phyloP scores from a whole-genome alignment of 2,113 vertebrate species.

The Anhinga rufa region DNA sequence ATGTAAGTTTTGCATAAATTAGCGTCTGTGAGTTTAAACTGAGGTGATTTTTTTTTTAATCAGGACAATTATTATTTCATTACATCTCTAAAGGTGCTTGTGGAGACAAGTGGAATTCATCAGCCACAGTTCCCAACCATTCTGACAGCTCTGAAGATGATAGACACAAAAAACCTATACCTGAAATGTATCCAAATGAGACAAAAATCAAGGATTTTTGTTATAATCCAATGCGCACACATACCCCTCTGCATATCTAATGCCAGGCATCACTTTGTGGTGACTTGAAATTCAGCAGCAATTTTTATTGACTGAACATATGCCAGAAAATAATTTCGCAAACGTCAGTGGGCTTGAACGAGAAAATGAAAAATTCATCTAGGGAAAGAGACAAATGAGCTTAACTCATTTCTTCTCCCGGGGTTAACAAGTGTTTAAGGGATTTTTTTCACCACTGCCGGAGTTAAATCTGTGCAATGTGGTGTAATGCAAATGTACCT shows the following conservation, averaged over 20 bases:
- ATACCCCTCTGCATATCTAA: not conserved
- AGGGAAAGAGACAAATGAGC: conserved; percentile 20
- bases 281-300: not conserved
- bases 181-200: not conserved
- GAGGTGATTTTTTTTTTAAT: not conserved
- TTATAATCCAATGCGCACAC: not conserved
- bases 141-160: not conserved
- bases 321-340: conserved; percentile 10
- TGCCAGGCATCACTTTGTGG: not conserved
- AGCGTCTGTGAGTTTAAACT: not conserved
- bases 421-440: conserved; percentile 27
- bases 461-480: not conserved
- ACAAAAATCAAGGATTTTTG: not conserved
- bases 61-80: not conserved
- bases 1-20: not conserved
- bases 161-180: not conserved
- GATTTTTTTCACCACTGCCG: not conserved
- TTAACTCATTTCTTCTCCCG: not conserved
- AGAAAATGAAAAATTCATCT: conserved; percentile 41
- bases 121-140: not conserved
- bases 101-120: not conserved
- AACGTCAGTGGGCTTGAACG: not conserved
- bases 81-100: not conserved
- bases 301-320: conserved; percentile 39
- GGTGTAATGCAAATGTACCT: not conserved